Percentiles rank a stretch among this genome's conserved stretches.
These are phyloP conservation scores for Idaea aversata DNA, from an alignment of 2,888 invertebrate genomes.

Conservation along the genomic window DNA sequence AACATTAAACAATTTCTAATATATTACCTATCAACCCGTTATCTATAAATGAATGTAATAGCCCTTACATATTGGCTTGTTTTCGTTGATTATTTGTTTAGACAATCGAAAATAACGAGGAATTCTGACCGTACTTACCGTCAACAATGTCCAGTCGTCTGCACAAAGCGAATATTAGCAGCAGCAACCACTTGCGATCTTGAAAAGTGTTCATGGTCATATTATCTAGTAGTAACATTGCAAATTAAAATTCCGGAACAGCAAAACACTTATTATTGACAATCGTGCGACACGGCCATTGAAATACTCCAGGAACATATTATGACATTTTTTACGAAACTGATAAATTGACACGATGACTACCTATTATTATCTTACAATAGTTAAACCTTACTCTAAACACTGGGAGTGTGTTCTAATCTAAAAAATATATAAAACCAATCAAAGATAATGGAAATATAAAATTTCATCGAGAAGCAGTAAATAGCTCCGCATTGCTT, in stretches of 20 bases:
- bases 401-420: not conserved
- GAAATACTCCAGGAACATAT: conserved; percentile 47
- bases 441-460: not conserved
- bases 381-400: not conserved
- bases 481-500: not conserved
- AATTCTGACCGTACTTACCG: conserved; percentile 47
- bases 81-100: not conserved
- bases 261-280: conserved; percentile 60
- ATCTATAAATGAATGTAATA: too few species aligned
- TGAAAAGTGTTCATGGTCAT: conserved; percentile 57
- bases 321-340: conserved; percentile 46
- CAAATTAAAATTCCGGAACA: conserved; percentile 47
- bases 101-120: not conserved
- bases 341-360: conserved; percentile 5
- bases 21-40: too few species aligned
- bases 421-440: not conserved
- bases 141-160: conserved; percentile 53
- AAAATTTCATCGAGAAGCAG: not conserved
- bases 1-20: too few species aligned
- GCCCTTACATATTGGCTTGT: not conserved
- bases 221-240: conserved; percentile 58
- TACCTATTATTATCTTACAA: conserved; percentile 6
- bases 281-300: conserved; percentile 63
- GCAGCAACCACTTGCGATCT: conserved; percentile 57
- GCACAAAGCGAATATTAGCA: conserved; percentile 53